Percentiles rank a stretch among this genome's conserved stretches.
phyloP scores from a whole-genome alignment of 2,113 vertebrate species.

The Sorex araneus region DNA sequence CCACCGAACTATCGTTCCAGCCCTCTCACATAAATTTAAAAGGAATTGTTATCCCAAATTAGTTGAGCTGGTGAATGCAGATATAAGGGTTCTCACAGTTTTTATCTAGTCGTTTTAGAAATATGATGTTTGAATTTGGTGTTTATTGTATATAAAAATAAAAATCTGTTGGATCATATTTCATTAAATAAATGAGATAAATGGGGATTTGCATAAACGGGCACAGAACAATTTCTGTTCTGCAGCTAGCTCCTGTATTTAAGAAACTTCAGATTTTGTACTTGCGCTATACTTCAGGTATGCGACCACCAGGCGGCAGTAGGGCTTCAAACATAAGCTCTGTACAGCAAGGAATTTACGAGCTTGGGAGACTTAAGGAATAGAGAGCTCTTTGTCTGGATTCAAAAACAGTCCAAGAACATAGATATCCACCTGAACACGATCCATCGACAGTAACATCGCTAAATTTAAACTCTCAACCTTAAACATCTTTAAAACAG shows the following conservation, averaged over 20 bases:
- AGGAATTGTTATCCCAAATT: neutral
- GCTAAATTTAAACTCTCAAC: conserved; percentile 62
- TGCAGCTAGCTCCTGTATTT: conserved; percentile 23
- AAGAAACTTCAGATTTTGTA: conserved; percentile 23
- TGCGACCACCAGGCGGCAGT: conserved; percentile 78
- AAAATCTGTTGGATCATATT: neutral
- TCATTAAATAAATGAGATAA: conserved; percentile 14
- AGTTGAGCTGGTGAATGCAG: neutral
- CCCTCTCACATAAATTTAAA: neutral
- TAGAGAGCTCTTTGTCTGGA: conserved; percentile 17
- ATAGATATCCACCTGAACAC: conserved; percentile 52
- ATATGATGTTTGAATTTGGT: neutral
- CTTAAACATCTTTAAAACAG: conserved; percentile 66
- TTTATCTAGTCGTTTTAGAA: conserved; percentile 35
- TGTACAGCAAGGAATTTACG: neutral
- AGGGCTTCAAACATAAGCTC: conserved; percentile 56
- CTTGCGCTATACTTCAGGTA: conserved; percentile 74
- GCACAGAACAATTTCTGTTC: conserved; percentile 20
- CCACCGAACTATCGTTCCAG: neutral
- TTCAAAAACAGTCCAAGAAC: conserved; percentile 51
- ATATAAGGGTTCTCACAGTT: neutral
- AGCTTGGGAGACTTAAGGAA: neutral
- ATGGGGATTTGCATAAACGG: neutral
- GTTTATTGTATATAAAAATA: neutral
- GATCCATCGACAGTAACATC: conserved; percentile 52